phyloP scores from a whole-genome alignment of 92 coral and sea anemone genomes.

The Pocillopora grandis region DNA sequence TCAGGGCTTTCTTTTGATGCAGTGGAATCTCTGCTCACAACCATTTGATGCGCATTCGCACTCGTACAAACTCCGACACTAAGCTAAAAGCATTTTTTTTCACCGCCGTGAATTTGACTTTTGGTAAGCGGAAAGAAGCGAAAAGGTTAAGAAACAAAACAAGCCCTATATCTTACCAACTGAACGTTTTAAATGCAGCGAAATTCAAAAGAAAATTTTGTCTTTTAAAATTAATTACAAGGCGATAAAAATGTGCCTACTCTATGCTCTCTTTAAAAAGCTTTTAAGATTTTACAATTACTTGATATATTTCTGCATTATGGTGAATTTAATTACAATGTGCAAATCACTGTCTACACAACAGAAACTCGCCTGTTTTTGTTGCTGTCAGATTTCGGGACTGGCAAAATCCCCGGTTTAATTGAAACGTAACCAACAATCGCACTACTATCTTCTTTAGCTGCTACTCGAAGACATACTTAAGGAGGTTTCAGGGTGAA shows the following conservation, averaged over 20 bases:
- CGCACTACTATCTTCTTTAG: too few relatives aligned
- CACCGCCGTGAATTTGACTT: too few relatives aligned
- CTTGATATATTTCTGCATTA: not conserved
- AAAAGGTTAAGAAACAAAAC: not conserved
- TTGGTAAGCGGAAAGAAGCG: too few relatives aligned
- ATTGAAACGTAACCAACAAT: not conserved
- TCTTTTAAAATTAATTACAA: not conserved
- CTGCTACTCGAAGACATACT: too few relatives aligned
- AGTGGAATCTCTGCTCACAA: too few relatives aligned
- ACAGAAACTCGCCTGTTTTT: not conserved
- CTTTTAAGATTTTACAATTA: not conserved
- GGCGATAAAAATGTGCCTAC: slow-evolving; percentile 43
- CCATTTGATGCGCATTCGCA: too few relatives aligned
- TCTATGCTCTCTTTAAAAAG: slow-evolving; percentile 30
- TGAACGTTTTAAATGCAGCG: not conserved
- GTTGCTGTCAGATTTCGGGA: not conserved
- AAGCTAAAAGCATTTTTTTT: too few relatives aligned
- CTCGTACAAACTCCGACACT: too few relatives aligned
- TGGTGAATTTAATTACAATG: not conserved
- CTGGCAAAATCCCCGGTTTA: not conserved
- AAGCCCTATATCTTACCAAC: not conserved
- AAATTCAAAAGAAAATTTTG: not conserved
- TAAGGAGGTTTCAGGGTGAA: too few relatives aligned
- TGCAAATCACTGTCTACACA: not conserved
- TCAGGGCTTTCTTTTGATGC: too few relatives aligned